These are phyloP conservation scores for Cotesia vestalis DNA, from an alignment of 1,140 invertebrate species.

Conservation along the genomic window DNA sequence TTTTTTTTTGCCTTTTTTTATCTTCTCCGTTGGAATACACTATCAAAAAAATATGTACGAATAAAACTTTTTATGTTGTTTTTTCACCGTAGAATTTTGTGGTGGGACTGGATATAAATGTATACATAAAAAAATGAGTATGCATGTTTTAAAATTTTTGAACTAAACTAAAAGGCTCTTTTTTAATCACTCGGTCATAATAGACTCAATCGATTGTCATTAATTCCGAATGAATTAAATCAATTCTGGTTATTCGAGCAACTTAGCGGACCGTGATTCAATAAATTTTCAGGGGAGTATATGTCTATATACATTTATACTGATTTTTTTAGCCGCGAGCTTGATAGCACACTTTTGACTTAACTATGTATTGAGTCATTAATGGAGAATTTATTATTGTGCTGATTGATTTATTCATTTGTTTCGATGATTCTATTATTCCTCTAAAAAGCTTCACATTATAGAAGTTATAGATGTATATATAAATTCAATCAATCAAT, in stretches of 20 bases:
- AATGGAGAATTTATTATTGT: no score
- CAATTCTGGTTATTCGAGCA: constrained; percentile 21
- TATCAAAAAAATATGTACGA: not conserved
- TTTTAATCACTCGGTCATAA: constrained; percentile 24
- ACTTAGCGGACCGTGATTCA: constrained; percentile 28
- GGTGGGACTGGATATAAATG: no score
- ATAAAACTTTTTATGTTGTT: not conserved
- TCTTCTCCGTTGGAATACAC: no score
- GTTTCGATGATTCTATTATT: no score
- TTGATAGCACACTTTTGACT: no score
- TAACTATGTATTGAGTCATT: no score
- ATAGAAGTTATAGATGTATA: no score
- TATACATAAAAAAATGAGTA: no score
- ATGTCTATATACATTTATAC: not conserved
- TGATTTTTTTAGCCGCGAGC: not conserved
- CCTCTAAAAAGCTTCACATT: no score
- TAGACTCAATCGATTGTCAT: constrained; percentile 33
- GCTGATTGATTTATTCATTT: no score
- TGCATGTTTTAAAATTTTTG: not conserved
- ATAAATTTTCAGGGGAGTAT: constrained; percentile 35
- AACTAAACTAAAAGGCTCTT: not conserved
- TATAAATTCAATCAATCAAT: no score
- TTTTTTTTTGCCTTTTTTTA: not conserved
- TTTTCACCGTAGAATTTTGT: not conserved
- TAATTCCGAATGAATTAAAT: constrained; percentile 33